These are phyloP conservation scores for Ormyrus pomaceus DNA, from an alignment of 2,888 invertebrate genomes.

Conservation along the genomic window DNA sequence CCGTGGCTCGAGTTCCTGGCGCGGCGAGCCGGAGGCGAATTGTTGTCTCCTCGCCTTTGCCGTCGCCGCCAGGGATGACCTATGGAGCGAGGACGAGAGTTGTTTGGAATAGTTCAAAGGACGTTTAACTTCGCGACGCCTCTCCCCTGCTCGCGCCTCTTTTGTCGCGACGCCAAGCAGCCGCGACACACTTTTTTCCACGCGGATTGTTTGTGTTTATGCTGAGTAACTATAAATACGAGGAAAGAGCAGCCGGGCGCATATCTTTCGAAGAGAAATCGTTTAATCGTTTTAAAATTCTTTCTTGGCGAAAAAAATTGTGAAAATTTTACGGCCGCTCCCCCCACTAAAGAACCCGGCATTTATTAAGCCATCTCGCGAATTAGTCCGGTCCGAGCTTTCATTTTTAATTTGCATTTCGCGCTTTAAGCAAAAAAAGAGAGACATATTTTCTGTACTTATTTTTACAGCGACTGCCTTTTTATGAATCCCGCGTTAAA, in stretches of 20 bases:
- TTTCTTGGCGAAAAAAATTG: background rate
- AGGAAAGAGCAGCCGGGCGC: too few relatives aligned
- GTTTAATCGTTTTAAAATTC: background rate
- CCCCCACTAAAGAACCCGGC: background rate
- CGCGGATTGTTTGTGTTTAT: too few relatives aligned
- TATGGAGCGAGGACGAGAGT: conserved; percentile 19
- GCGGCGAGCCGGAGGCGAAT: conserved; percentile 49
- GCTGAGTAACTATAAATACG: too few relatives aligned
- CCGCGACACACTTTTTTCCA: too few relatives aligned
- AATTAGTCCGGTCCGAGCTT: background rate
- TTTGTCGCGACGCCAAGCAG: too few relatives aligned
- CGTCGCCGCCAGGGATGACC: conserved; percentile 41
- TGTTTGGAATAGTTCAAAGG: conserved; percentile 33
- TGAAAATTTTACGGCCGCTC: too few relatives aligned
- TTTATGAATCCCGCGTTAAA: too few relatives aligned
- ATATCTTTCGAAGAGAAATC: too few relatives aligned
- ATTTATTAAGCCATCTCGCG: background rate
- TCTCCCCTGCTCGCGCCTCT: background rate
- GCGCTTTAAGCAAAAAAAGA: background rate
- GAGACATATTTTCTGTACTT: background rate
- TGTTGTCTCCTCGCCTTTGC: conserved; percentile 56
- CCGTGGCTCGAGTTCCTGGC: conserved; percentile 55
- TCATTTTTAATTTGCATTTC: conserved; percentile 1
- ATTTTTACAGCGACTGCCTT: background rate
- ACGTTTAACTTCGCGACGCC: conserved; percentile 20